phyloP scores from a whole-genome alignment of 2,113 vertebrate genomes.

The Paraplagusia blochii region DNA sequence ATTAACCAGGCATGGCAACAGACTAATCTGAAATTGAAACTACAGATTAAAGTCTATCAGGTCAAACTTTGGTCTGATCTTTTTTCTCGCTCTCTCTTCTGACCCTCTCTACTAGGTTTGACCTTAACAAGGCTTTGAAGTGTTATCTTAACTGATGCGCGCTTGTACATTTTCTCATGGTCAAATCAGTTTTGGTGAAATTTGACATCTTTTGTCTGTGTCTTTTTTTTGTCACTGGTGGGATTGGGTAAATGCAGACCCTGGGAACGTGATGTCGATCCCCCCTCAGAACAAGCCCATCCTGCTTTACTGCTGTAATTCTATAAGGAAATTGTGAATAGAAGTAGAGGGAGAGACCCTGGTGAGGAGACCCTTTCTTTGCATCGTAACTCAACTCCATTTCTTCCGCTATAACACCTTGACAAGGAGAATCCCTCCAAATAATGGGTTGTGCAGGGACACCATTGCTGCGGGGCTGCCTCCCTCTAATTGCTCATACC shows the following conservation, averaged over 20 bases:
- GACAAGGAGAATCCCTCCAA: constrained; percentile 60
- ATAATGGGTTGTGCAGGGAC: constrained; percentile 65
- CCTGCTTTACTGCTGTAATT: constrained; percentile 48
- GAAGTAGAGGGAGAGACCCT: constrained; percentile 46
- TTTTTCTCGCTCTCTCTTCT: too few relatives aligned
- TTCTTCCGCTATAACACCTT: constrained; percentile 54
- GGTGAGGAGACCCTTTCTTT: constrained; percentile 61
- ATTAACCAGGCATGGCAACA: too few relatives aligned
- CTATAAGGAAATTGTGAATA: constrained; percentile 66
- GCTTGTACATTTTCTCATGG: neutral
- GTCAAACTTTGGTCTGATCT: too few relatives aligned
- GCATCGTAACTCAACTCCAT: constrained; percentile 68
- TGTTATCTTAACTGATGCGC: too few relatives aligned
- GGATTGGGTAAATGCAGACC: constrained; percentile 23
- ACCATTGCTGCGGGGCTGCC: constrained; percentile 67
- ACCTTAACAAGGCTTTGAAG: too few relatives aligned
- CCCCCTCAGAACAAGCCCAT: constrained; percentile 6
- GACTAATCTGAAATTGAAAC: too few relatives aligned
- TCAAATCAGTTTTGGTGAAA: constrained; percentile 7
- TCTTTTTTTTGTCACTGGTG: constrained; percentile 25
- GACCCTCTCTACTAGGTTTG: too few relatives aligned
- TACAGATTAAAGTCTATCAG: too few relatives aligned
- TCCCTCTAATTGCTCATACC: constrained; percentile 59
- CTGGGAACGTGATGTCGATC: constrained; percentile 55
- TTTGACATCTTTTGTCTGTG: constrained; percentile 6